Evolutionary conservation across 2,797 vertebrate species (phyloP).

Genomic region (Chaetophractus vellerosus): DNA sequence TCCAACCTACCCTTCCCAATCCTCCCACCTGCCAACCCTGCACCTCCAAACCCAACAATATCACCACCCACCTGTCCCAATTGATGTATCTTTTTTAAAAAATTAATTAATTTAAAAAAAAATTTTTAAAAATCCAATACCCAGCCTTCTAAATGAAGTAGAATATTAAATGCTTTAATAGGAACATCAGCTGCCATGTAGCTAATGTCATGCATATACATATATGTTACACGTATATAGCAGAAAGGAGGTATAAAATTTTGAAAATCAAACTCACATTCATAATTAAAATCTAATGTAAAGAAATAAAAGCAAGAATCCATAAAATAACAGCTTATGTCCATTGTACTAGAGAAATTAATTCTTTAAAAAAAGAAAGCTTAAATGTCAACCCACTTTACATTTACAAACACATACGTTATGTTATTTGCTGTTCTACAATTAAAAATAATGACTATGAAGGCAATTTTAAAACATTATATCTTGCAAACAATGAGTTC

Average conservation of each 20-base stretch:
- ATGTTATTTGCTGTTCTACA: neutral
- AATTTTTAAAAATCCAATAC: too few relatives aligned
- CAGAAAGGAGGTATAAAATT: neutral
- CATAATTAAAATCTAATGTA: slow-evolving; percentile 38
- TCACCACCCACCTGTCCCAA: too few relatives aligned
- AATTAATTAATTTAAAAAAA: too few relatives aligned
- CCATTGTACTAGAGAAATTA: neutral
- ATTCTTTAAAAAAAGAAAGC: neutral
- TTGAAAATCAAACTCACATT: neutral
- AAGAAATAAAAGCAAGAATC: slow-evolving; percentile 36
- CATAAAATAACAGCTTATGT: neutral
- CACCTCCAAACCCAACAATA: too few relatives aligned
- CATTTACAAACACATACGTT: neutral
- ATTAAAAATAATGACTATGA: slow-evolving; percentile 25
- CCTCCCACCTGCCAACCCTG: too few relatives aligned
- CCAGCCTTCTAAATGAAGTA: neutral
- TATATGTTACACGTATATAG: neutral
- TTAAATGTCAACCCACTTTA: neutral
- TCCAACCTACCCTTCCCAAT: too few relatives aligned
- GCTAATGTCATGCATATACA: neutral
- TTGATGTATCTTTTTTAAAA: too few relatives aligned
- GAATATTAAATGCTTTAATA: neutral
- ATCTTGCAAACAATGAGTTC: neutral
- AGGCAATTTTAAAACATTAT: slow-evolving; percentile 63
- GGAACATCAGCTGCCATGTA: neutral